phyloP scores from a whole-genome alignment of 2,888 invertebrate species.

The Oligia fasciuncula region DNA sequence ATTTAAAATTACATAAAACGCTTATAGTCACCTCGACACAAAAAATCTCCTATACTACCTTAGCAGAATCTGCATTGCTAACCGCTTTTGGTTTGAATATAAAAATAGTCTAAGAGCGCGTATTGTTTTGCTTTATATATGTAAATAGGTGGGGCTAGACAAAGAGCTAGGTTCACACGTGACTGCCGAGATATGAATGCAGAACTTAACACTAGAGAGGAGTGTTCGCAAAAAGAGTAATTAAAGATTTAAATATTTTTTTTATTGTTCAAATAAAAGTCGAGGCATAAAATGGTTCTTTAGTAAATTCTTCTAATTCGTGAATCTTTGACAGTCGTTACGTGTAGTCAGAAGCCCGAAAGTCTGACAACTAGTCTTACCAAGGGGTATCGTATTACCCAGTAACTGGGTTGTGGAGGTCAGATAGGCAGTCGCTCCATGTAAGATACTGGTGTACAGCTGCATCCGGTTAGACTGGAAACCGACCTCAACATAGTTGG shows the following conservation, averaged over 20 bases:
- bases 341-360: too few relatives aligned
- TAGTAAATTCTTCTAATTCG: not conserved
- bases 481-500: too few relatives aligned
- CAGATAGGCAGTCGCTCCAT: too few relatives aligned
- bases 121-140: constrained; percentile 58
- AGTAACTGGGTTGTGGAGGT: too few relatives aligned
- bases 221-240: constrained; percentile 60
- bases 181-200: constrained; percentile 73
- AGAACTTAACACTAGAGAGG: constrained; percentile 70
- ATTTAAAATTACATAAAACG: not conserved
- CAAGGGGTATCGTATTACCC: too few relatives aligned
- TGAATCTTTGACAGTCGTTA: too few relatives aligned
- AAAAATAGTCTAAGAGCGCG: constrained; percentile 42
- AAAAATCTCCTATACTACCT: too few relatives aligned
- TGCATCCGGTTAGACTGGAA: too few relatives aligned
- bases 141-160: constrained; percentile 71
- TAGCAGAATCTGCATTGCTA: not conserved
- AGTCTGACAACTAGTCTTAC: too few relatives aligned
- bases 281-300: not conserved
- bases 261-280: not conserved
- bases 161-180: constrained; percentile 69
- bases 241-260: not conserved
- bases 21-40: not conserved
- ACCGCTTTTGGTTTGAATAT: constrained; percentile 23
- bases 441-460: too few relatives aligned